Evolutionary conservation across 2,113 vertebrate species (phyloP).

Genomic region (Laterallus jamaicensis): DNA sequence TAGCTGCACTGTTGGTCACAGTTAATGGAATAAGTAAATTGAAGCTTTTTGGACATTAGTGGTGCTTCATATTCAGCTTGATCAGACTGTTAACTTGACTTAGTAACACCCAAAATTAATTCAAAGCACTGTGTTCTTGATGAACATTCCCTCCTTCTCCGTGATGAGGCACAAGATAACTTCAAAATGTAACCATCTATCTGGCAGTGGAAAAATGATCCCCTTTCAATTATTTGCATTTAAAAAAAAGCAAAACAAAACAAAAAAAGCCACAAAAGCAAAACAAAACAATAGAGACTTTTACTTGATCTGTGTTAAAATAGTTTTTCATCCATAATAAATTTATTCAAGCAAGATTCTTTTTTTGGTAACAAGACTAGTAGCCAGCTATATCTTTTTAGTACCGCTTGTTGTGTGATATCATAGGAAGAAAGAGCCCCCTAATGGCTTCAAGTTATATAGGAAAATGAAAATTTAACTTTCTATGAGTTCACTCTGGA

Average conservation of each 20-base stretch:
- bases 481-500: not conserved
- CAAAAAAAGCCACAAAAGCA: not conserved
- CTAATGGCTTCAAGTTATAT: slow-evolving; percentile 70
- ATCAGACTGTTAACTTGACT: not conserved
- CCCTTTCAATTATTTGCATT: not conserved
- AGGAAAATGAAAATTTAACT: slow-evolving; percentile 6
- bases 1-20: not conserved
- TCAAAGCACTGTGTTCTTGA: not conserved
- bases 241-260: not conserved
- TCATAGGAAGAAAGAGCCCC: slow-evolving; percentile 73
- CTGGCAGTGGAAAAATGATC: not conserved
- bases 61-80: not conserved
- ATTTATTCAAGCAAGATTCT: not conserved
- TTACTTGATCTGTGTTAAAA: not conserved
- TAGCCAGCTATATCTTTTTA: not conserved
- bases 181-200: not conserved
- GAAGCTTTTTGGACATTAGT: not conserved
- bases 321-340: not conserved
- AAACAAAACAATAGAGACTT: not conserved
- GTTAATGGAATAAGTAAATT: not conserved
- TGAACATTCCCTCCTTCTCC: rapidly evolving
- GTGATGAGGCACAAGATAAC: not conserved
- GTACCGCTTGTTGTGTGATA: slow-evolving; percentile 34
- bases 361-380: not conserved
- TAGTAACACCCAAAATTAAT: not conserved